A percentile compares a stretch with the other conserved stretches of the same genome.
phyloP scores from a whole-genome alignment of 2,113 vertebrate species.

The Neodontobutis hainanensis region DNA sequence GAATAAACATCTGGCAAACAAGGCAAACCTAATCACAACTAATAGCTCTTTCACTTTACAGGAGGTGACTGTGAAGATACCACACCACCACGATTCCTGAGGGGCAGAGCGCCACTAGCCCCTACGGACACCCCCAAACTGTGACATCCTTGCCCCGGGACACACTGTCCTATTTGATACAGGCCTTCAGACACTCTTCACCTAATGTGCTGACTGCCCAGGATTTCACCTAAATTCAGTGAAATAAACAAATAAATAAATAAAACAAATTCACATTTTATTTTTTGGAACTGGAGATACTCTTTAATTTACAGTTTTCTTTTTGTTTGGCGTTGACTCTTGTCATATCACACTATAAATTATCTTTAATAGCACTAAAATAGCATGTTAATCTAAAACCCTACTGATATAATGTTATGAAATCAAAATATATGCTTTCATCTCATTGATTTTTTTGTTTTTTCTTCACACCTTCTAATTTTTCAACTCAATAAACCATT shows the following conservation, averaged over 20 bases:
- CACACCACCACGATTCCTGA: constrained; percentile 69
- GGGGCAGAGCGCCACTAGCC: constrained; percentile 87
- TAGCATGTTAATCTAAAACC: not conserved
- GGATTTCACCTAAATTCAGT: constrained; percentile 2
- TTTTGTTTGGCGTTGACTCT: too few relatives aligned
- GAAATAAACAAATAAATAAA: not conserved
- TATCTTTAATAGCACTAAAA: not conserved
- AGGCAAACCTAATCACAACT: not conserved
- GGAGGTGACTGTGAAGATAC: constrained; percentile 70
- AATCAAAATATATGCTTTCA: not conserved
- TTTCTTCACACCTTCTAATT: not conserved
- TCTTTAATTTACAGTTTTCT: too few relatives aligned
- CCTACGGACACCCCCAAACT: constrained; percentile 91
- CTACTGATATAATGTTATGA: too few relatives aligned
- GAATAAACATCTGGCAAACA: too few relatives aligned
- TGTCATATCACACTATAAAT: not conserved
- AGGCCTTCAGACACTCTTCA: not conserved
- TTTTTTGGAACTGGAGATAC: too few relatives aligned
- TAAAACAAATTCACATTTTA: too few relatives aligned
- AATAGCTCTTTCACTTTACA: constrained; percentile 58
- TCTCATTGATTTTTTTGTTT: not conserved
- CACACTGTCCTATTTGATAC: not conserved
- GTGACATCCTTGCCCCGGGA: constrained; percentile 73
- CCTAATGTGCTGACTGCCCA: not conserved
- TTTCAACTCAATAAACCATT: not conserved